These are phyloP conservation scores for Cirrhinus mrigala DNA, from an alignment of 2,797 vertebrate genomes.

Conservation along the genomic window DNA sequence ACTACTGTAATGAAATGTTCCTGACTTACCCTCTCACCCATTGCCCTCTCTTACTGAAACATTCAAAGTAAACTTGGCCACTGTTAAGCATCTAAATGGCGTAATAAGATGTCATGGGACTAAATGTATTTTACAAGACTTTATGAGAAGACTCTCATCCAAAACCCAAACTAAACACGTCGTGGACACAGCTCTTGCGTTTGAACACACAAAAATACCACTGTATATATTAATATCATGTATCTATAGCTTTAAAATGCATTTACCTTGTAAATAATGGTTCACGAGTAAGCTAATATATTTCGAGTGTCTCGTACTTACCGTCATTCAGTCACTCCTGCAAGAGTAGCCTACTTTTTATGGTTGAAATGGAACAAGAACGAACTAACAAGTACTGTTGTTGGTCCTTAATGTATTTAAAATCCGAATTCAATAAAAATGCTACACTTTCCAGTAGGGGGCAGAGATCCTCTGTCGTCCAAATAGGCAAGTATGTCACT, in stretches of 20 bases:
- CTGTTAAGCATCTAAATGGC: neutral
- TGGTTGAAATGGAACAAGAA: neutral
- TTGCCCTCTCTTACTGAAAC: slow-evolving; percentile 4
- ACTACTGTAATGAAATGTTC: neutral
- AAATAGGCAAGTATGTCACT: neutral
- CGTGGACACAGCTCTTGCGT: neutral
- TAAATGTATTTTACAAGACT: neutral
- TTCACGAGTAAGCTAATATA: neutral
- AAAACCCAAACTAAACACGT: neutral
- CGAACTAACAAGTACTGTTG: neutral
- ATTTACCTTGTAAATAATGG: neutral
- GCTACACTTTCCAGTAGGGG: slow-evolving; percentile 16
- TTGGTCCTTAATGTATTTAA: neutral
- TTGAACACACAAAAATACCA: neutral
- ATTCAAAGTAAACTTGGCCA: neutral
- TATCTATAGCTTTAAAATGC: neutral
- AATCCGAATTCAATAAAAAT: neutral
- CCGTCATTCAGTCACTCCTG: neutral
- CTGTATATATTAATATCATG: no score
- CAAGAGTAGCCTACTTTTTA: neutral
- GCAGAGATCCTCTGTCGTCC: neutral
- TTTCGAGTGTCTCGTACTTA: neutral
- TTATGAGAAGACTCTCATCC: neutral
- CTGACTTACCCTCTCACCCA: neutral
- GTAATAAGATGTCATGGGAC: slow-evolving; percentile 14